Evolutionary conservation across 2,888 invertebrate genomes (phyloP).

Genomic region (Pammene aurita): DNA sequence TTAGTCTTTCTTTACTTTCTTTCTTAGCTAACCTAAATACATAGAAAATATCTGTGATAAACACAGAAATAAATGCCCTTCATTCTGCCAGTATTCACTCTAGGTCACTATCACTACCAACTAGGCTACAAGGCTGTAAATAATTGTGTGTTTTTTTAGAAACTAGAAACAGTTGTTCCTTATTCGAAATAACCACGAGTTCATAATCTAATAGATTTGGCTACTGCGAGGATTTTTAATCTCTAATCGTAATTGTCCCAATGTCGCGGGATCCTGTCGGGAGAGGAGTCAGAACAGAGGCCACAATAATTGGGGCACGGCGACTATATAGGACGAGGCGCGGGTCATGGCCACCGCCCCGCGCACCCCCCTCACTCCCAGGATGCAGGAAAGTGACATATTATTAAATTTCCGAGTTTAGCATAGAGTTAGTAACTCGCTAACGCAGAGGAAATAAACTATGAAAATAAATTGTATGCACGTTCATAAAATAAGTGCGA

Average conservation of each 20-base stretch:
- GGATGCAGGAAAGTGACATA: slow-evolving; percentile 36
- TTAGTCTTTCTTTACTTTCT: too few relatives aligned
- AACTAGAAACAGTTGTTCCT: too few relatives aligned
- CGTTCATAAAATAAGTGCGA: too few relatives aligned
- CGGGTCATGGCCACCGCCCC: slow-evolving; percentile 68
- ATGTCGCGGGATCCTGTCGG: slow-evolving; percentile 60
- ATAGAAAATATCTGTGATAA: too few relatives aligned
- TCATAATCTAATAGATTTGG: not conserved
- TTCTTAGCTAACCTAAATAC: too few relatives aligned
- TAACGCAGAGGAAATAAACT: not conserved
- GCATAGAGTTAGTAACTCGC: not conserved
- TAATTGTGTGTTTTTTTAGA: too few relatives aligned
- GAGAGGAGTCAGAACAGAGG: slow-evolving; percentile 63
- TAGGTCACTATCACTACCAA: too few relatives aligned
- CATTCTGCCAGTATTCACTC: too few relatives aligned
- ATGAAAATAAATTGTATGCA: not conserved
- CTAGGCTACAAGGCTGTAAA: too few relatives aligned
- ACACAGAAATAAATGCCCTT: too few relatives aligned
- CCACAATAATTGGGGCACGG: slow-evolving; percentile 72
- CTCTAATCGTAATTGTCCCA: slow-evolving; percentile 43
- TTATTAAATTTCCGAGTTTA: slow-evolving; percentile 30
- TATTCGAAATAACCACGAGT: too few relatives aligned
- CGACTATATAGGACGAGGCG: slow-evolving; percentile 65
- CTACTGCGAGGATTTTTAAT: slow-evolving; percentile 6
- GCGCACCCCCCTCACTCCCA: slow-evolving; percentile 8